phyloP scores from a whole-genome alignment of 2,888 invertebrate species.

The Drosophila emarginata region DNA sequence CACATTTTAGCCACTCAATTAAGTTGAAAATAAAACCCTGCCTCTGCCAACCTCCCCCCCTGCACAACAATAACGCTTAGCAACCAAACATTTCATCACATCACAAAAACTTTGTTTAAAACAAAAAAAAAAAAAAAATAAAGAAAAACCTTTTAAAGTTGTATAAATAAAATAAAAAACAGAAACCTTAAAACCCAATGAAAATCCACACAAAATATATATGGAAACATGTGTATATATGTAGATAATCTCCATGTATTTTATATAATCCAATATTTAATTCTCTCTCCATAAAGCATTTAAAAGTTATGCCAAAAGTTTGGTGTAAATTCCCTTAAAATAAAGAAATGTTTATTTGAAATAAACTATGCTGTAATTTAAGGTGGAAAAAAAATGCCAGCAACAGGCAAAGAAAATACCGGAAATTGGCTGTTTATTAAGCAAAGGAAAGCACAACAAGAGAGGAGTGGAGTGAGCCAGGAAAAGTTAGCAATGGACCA shows the following conservation, averaged over 20 bases:
- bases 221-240: neutral
- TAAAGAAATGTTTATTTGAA: conserved; percentile 17
- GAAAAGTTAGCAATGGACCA: no score
- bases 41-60: no score
- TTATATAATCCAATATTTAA: conserved; percentile 22
- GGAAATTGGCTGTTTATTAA: conserved; percentile 66
- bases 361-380: conserved; percentile 13
- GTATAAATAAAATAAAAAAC: neutral
- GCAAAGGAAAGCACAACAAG: conserved; percentile 7
- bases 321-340: neutral
- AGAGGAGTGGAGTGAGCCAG: no score
- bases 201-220: neutral
- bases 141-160: conserved; percentile 14
- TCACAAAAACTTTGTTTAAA: neutral
- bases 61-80: neutral
- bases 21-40: neutral
- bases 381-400: conserved; percentile 2
- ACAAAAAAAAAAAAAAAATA: conserved; percentile 8
- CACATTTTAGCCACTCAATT: neutral
- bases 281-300: neutral
- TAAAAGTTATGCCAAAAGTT: neutral
- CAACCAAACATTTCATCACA: neutral
- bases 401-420: conserved; percentile 52
- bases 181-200: neutral
- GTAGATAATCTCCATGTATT: no score